These are phyloP conservation scores for Netelia inedita DNA, from an alignment of 2,888 invertebrate species.

Conservation along the genomic window DNA sequence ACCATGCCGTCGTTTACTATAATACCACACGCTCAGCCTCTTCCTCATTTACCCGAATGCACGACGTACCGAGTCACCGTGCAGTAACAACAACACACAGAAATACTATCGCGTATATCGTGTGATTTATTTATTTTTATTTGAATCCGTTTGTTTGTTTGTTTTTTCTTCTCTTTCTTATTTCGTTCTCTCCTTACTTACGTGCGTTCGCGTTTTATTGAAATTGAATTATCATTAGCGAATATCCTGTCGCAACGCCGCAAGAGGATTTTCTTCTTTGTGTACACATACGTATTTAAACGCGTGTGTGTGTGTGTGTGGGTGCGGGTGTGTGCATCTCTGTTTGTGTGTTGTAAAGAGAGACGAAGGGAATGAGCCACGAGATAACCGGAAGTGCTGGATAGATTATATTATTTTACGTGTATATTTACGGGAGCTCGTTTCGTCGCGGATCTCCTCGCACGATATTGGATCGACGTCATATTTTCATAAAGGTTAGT, in stretches of 20 bases:
- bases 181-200: neutral
- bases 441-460: slow-evolving; percentile 46
- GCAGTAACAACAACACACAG: slow-evolving; percentile 28
- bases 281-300: neutral
- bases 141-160: neutral
- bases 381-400: slow-evolving; percentile 50
- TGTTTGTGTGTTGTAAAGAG: neutral
- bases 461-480: slow-evolving; percentile 25
- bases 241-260: slow-evolving; percentile 53
- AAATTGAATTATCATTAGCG: slow-evolving; percentile 61
- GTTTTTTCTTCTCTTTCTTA: neutral
- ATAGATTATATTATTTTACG: slow-evolving; percentile 49
- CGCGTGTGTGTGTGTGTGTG: neutral
- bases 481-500: slow-evolving; percentile 55
- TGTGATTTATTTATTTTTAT: slow-evolving; percentile 38
- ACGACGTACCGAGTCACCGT: slow-evolving; percentile 52
- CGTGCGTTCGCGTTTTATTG: slow-evolving; percentile 47
- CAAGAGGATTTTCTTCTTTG: slow-evolving; percentile 41
- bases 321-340: too few relatives aligned
- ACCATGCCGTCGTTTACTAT: slow-evolving; percentile 62
- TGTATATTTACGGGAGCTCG: slow-evolving; percentile 15
- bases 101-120: slow-evolving; percentile 26
- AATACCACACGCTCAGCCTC: slow-evolving; percentile 56
- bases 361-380: slow-evolving; percentile 27
- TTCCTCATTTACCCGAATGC: slow-evolving; percentile 60